Evolutionary conservation across 1,140 invertebrate genomes (phyloP).

Genomic region (Lysiphlebus fabarum): DNA sequence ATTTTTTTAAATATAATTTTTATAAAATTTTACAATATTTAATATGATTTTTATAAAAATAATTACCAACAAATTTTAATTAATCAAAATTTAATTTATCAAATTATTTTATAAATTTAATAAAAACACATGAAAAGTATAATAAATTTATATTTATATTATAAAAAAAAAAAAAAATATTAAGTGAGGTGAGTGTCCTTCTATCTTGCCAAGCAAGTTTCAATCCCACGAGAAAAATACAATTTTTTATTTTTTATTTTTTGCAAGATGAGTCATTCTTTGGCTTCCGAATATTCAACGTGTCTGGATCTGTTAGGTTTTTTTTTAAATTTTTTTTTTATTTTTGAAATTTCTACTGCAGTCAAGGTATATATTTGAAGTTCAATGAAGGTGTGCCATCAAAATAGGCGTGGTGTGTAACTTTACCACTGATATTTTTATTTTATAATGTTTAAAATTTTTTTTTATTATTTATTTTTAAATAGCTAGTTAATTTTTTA

Average conservation of each 20-base stretch:
- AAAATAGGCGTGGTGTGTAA: slow-evolving; percentile 1
- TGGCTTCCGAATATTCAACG: slow-evolving; percentile 20
- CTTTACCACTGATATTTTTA: neutral
- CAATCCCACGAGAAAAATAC: slow-evolving; percentile 7
- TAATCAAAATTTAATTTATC: too few relatives aligned
- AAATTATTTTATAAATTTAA: too few relatives aligned
- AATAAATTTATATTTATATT: too few relatives aligned
- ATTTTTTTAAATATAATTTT: neutral
- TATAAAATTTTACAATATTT: too few relatives aligned
- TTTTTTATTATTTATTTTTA: too few relatives aligned
- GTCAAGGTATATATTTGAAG: neutral
- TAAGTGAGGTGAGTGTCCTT: slow-evolving; percentile 19
- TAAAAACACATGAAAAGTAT: too few relatives aligned
- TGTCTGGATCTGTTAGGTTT: neutral
- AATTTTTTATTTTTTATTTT: too few relatives aligned
- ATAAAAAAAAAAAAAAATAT: neutral
- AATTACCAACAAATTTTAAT: too few relatives aligned
- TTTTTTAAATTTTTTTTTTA: neutral
- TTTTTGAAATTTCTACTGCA: neutral
- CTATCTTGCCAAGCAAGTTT: slow-evolving; percentile 18
- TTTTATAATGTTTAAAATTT: too few relatives aligned
- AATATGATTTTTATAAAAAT: too few relatives aligned
- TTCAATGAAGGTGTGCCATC: neutral
- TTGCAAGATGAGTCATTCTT: slow-evolving; percentile 10
- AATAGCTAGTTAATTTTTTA: too few relatives aligned